Conservation (phyloP, 2,888 invertebrate species). For the Epirrhoe alternata region DNA sequence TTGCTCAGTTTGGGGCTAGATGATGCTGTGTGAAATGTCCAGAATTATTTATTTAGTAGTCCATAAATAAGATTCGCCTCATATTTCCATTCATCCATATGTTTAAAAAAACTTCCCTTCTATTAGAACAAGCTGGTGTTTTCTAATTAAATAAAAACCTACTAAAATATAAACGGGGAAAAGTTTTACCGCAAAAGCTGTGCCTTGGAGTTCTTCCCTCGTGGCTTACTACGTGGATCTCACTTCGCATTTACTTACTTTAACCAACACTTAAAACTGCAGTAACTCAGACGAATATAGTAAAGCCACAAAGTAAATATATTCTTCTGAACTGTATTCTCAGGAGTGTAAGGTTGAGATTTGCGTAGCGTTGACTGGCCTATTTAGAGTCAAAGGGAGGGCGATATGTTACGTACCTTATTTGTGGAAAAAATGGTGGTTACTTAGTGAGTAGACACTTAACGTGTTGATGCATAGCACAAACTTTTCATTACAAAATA, state of each 20-base stretch:
- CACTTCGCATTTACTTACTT: constrained; percentile 36
- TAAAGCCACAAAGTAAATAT: constrained; percentile 22
- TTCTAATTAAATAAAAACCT: background rate
- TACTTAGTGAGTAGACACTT: constrained; percentile 2
- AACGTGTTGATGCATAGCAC: background rate
- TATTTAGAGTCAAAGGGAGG: constrained; percentile 11
- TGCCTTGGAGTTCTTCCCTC: constrained; percentile 24
- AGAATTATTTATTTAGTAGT: too few species aligned
- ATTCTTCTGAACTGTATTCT: constrained; percentile 17
- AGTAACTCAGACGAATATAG: constrained; percentile 32
- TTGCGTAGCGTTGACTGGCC: background rate
- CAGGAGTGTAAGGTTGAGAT: constrained; percentile 11
- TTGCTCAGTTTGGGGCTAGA: too few species aligned
- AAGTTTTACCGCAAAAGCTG: constrained; percentile 25
- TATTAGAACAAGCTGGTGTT: background rate
- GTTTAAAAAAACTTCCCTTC: background rate
- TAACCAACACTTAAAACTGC: constrained; percentile 37
- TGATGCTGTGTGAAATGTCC: too few species aligned
- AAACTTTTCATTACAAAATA: too few species aligned
- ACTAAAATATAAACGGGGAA: constrained; percentile 6
- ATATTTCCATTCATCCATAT: background rate
- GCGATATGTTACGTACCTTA: constrained; percentile 24
- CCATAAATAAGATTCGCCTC: too few species aligned
- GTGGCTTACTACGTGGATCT: constrained; percentile 27
- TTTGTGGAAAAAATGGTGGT: constrained; percentile 22